Percentiles rank a stretch among this genome's conserved stretches.
Conservation (phyloP, 2,888 invertebrate species). For the Oxytorus armatus region DNA sequence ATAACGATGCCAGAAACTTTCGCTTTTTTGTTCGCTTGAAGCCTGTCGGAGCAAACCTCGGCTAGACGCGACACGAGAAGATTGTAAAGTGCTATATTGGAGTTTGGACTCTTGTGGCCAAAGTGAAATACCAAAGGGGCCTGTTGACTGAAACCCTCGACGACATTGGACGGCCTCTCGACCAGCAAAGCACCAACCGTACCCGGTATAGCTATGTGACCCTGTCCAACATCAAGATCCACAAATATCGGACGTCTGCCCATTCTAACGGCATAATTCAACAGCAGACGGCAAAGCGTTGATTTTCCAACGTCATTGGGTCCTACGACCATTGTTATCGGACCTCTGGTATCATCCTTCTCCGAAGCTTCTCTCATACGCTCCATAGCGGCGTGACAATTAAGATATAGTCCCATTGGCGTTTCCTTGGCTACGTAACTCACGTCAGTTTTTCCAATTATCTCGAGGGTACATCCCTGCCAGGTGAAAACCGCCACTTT, state of each 20-base stretch:
- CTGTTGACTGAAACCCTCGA: conserved; percentile 97
- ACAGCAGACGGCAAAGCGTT: conserved; percentile 93
- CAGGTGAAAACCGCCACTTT: conserved; percentile 98
- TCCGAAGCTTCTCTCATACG: conserved; percentile 94
- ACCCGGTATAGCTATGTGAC: conserved; percentile 95
- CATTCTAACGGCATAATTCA: conserved; percentile 98
- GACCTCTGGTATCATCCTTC: conserved; percentile 90
- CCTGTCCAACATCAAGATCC: conserved; percentile 98
- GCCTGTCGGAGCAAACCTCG: conserved; percentile 92
- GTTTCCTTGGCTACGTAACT: conserved; percentile 98
- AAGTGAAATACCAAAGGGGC: conserved; percentile 97
- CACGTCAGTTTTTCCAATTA: conserved; percentile 95
- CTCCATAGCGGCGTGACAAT: conserved; percentile 97
- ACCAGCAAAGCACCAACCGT: conserved; percentile 95
- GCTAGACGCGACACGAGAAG: conserved; percentile 93
- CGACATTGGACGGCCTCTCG: conserved; percentile 96
- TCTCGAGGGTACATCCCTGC: conserved; percentile 95
- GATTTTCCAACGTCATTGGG: conserved; percentile 99
- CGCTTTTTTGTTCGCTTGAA: conserved; percentile 95
- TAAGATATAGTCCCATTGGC: conserved; percentile 97
- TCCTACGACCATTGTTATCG: conserved; percentile 95
- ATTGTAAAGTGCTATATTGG: conserved; percentile 94
- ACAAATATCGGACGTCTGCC: conserved; percentile 95
- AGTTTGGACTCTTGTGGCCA: conserved; percentile 92
- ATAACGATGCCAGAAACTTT: conserved; percentile 96